These are phyloP conservation scores for Uria lomvia DNA, from an alignment of 2,113 vertebrate genomes.

Conservation along the genomic window DNA sequence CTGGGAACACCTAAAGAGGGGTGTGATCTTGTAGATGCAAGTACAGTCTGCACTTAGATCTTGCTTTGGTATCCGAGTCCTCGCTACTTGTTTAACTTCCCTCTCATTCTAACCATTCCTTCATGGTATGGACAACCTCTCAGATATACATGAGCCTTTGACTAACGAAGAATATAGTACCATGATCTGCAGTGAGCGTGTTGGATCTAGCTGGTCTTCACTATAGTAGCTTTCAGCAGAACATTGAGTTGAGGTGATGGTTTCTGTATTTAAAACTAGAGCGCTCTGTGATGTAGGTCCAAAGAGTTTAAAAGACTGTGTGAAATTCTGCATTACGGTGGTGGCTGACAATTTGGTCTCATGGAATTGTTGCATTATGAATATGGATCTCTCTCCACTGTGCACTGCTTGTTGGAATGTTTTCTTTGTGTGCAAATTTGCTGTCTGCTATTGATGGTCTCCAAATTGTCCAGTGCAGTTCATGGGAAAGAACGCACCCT, in stretches of 20 bases:
- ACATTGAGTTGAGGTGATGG: background rate
- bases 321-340: background rate
- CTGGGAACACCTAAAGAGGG: background rate
- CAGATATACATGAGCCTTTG: background rate
- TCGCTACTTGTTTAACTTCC: background rate
- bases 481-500: background rate
- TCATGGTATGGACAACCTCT: background rate
- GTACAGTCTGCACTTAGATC: background rate
- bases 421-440: background rate
- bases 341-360: background rate
- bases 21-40: background rate
- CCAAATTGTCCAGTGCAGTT: background rate
- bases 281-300: background rate
- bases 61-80: background rate
- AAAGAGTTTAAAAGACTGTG: background rate
- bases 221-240: background rate
- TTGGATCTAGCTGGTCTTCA: background rate
- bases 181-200: rapidly evolving
- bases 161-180: background rate
- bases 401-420: background rate
- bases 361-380: background rate
- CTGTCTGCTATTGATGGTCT: background rate
- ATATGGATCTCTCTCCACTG: background rate
- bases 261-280: background rate
- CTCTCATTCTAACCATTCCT: background rate